Conservation (phyloP, 2,113 vertebrate species). For the Mesocricetus auratus region DNA sequence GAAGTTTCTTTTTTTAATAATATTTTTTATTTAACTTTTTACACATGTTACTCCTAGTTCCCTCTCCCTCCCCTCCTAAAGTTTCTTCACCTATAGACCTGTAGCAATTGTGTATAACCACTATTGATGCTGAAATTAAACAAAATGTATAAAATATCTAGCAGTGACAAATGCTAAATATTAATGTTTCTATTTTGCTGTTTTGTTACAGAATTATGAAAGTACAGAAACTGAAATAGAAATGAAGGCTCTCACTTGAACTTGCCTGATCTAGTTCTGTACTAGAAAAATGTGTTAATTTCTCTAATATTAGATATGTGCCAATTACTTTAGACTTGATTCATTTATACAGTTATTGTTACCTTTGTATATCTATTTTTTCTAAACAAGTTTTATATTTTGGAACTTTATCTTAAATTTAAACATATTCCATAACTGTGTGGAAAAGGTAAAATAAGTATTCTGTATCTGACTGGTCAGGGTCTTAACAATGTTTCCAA, state of each 20-base stretch:
- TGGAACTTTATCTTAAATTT: conserved; percentile 31
- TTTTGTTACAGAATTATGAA: neutral
- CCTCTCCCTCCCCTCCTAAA: too few relatives aligned
- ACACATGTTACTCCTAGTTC: too few relatives aligned
- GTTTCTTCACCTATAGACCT: conserved; percentile 31
- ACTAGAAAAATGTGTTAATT: neutral
- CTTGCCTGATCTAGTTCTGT: neutral
- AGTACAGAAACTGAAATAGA: neutral
- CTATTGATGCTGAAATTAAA: neutral
- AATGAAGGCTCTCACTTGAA: neutral
- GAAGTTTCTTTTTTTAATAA: neutral
- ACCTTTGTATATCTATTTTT: neutral
- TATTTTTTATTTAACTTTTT: too few relatives aligned
- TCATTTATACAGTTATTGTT: neutral
- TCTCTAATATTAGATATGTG: neutral
- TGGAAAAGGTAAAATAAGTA: neutral
- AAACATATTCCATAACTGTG: neutral
- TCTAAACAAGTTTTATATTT: conserved; percentile 55
- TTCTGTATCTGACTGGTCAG: neutral
- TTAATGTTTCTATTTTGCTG: neutral
- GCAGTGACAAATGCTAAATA: neutral
- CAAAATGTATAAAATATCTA: neutral
- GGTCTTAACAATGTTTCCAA: conserved; percentile 17
- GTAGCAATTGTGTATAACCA: neutral
- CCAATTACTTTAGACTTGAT: neutral